These are phyloP conservation scores for Hyphantria cunea DNA, from an alignment of 1,140 invertebrate genomes.

Conservation along the genomic window DNA sequence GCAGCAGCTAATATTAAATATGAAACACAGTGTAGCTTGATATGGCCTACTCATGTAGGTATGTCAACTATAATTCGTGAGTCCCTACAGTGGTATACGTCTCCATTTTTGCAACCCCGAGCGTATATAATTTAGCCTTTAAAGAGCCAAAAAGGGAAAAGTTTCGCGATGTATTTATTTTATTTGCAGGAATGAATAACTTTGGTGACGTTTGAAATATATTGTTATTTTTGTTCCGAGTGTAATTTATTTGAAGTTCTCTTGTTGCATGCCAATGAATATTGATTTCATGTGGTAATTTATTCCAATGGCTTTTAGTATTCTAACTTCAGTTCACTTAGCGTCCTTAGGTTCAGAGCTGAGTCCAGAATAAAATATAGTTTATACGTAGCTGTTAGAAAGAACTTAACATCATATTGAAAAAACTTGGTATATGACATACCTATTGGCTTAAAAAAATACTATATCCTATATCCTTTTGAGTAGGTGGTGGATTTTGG, in stretches of 20 bases:
- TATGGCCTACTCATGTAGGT: slow-evolving; percentile 43
- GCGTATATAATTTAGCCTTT: slow-evolving; percentile 76
- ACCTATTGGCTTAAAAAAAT: too few species aligned
- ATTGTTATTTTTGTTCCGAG: slow-evolving; percentile 20
- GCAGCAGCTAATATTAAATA: too few species aligned
- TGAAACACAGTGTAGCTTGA: slow-evolving; percentile 48
- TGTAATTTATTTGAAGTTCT: slow-evolving; percentile 6
- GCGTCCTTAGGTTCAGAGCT: too few species aligned
- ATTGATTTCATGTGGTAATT: background rate
- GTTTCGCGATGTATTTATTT: slow-evolving; percentile 68
- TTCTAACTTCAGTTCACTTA: too few species aligned
- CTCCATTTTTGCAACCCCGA: slow-evolving; percentile 67
- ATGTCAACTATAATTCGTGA: slow-evolving; percentile 52
- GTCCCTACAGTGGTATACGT: slow-evolving; percentile 71
- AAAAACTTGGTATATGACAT: too few species aligned
- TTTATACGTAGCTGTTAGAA: too few species aligned
- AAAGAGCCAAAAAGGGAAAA: slow-evolving; percentile 71
- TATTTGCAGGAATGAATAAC: slow-evolving; percentile 62
- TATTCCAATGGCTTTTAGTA: background rate
- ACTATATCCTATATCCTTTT: too few species aligned
- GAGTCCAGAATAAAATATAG: too few species aligned
- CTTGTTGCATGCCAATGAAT: background rate
- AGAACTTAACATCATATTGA: too few species aligned
- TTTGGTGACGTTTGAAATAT: slow-evolving; percentile 40
- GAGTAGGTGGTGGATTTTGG: too few species aligned